Percentiles rank a stretch among this genome's conserved stretches.
Evolutionary conservation across 2,888 invertebrate genomes (phyloP).

Genomic region (Magallana nippona): DNA sequence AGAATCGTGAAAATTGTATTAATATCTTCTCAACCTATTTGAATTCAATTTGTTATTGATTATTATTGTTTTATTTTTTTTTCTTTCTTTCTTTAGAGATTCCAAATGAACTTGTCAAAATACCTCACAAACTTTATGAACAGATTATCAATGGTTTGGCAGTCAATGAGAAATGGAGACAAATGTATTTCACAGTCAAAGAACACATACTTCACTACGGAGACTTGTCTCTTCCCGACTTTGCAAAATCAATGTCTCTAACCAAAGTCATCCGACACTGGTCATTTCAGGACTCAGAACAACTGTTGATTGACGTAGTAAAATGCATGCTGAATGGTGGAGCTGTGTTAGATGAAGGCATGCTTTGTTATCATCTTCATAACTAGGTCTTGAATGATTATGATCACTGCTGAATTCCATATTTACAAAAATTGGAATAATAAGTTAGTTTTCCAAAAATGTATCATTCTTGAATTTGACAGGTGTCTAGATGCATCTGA

Average conservation of each 20-base stretch:
- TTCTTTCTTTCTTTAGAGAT: conserved; percentile 57
- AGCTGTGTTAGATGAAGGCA: conserved; percentile 53
- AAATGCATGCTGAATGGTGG: conserved; percentile 57
- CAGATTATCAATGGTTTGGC: conserved; percentile 58
- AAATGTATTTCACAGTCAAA: conserved; percentile 60
- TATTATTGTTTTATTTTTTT: no score
- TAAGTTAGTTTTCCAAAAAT: no score
- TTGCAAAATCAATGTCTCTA: conserved; percentile 55
- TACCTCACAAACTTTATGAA: conserved; percentile 53
- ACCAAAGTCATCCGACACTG: conserved; percentile 53
- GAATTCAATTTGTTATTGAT: no score
- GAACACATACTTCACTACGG: conserved; percentile 57
- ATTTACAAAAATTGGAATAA: no score
- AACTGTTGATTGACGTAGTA: conserved; percentile 55
- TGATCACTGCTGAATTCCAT: no score
- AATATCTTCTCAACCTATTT: no score
- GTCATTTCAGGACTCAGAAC: conserved; percentile 50
- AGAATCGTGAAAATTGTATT: no score
- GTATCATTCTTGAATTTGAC: no score
- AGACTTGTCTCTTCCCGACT: conserved; percentile 52
- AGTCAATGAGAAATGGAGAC: conserved; percentile 59
- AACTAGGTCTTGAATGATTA: no score
- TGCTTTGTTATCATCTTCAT: background rate
- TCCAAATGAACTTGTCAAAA: conserved; percentile 56
- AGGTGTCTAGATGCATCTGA: no score